phyloP scores from a whole-genome alignment of 2,888 invertebrate species.

The Nemurella pictetii region DNA sequence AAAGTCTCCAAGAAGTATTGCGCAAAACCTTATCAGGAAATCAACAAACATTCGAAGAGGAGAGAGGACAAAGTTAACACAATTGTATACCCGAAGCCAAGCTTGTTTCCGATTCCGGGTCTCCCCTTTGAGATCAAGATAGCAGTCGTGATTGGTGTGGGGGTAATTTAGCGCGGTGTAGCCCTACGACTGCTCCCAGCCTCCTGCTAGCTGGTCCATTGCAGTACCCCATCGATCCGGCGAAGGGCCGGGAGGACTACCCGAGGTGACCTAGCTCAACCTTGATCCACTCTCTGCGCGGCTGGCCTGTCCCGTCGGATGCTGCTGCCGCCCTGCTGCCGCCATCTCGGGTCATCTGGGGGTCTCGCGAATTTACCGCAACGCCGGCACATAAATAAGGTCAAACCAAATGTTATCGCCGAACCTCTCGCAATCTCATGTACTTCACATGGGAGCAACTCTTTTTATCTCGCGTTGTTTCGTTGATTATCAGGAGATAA shows the following conservation, averaged over 20 bases:
- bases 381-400: not conserved
- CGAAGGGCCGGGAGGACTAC: not conserved
- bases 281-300: not conserved
- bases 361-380: not conserved
- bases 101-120: not conserved
- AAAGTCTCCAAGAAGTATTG: not conserved
- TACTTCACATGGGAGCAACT: not conserved
- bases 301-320: not conserved
- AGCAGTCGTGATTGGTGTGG: not conserved
- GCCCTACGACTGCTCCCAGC: not conserved
- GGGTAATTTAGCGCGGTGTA: not conserved
- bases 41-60: not conserved
- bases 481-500: not conserved
- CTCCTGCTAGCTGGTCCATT: not conserved
- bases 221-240: not conserved
- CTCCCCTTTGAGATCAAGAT: not conserved
- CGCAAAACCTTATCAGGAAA: not conserved
- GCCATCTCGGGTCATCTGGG: not conserved
- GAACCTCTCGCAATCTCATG: not conserved
- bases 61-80: not conserved
- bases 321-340: not conserved
- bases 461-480: not conserved
- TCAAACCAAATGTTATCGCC: not conserved
- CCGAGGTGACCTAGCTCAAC: not conserved
- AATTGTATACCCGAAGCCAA: not conserved